Conservation (phyloP, 2,888 invertebrate species). For the Itoplectis maculator region DNA sequence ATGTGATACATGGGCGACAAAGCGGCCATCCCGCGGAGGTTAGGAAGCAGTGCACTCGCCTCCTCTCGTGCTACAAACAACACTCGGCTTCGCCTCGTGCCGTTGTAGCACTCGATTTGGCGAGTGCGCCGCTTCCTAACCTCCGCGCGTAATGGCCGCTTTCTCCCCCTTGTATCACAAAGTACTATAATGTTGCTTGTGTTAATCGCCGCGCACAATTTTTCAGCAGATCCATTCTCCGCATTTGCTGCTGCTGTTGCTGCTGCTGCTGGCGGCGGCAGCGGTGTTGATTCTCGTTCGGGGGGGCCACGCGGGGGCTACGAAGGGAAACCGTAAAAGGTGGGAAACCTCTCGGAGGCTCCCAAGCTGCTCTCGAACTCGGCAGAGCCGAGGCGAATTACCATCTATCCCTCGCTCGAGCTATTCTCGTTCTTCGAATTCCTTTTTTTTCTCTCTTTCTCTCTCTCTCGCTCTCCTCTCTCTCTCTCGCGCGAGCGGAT, state of each 20-base stretch:
- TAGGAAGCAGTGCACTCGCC: no score
- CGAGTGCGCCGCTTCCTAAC: no score
- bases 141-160: no score
- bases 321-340: constrained; percentile 84
- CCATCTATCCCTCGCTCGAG: constrained; percentile 72
- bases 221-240: not conserved
- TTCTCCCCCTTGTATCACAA: no score
- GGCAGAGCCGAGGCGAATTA: constrained; percentile 81
- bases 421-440: constrained; percentile 64
- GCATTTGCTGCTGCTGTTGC: constrained; percentile 12
- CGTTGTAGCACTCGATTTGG: no score
- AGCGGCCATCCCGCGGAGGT: no score
- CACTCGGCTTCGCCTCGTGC: no score
- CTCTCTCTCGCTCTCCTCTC: constrained; percentile 6
- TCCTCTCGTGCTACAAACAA: no score
- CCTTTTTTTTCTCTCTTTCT: constrained; percentile 48
- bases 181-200: no score
- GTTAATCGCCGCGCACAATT: not conserved
- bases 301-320: constrained; percentile 63
- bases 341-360: constrained; percentile 84
- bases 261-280: constrained; percentile 35
- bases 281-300: constrained; percentile 58
- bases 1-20: no score
- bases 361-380: constrained; percentile 82
- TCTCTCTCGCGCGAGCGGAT: constrained; percentile 37